Conservation (phyloP, 1,140 invertebrate species). For the Drosophila bifasciata region DNA sequence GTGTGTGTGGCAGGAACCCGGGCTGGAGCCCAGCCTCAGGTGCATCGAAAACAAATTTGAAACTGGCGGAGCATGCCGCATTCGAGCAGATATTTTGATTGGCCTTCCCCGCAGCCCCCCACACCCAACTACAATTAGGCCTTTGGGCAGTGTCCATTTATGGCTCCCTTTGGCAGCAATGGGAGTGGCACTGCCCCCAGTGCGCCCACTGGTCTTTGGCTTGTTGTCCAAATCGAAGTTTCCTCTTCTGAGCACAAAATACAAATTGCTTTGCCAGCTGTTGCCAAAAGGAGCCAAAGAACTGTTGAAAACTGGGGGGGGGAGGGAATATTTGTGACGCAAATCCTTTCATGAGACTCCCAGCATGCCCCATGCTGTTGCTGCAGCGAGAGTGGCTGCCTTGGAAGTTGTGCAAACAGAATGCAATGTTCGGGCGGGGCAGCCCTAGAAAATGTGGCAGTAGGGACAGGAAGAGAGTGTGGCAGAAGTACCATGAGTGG, state of each 20-base stretch:
- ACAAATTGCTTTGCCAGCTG: conserved; percentile 54
- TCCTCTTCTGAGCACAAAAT: conserved; percentile 1
- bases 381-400: conserved; percentile 37
- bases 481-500: too few relatives aligned
- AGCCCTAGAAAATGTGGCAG: conserved; percentile 17
- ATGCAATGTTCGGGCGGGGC: conserved; percentile 31
- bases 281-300: conserved; percentile 18
- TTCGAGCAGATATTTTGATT: conserved; percentile 29
- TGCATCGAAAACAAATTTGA: conserved; percentile 26
- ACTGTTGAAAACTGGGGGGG: conserved; percentile 1
- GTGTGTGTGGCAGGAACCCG: too few relatives aligned
- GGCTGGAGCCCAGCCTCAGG: conserved; percentile 12
- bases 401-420: conserved; percentile 58
- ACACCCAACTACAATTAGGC: conserved; percentile 19
- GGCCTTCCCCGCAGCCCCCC: too few relatives aligned
- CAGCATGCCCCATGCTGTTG: conserved; percentile 36
- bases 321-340: conserved; percentile 47
- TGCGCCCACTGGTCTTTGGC: conserved; percentile 4
- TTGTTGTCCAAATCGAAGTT: conserved; percentile 27
- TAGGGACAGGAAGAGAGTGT: too few relatives aligned
- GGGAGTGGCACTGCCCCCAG: too few relatives aligned
- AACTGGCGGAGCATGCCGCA: neutral
- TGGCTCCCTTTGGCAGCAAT: conserved; percentile 4
- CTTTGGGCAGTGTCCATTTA: neutral
- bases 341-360: conserved; percentile 64